These are phyloP conservation scores for Allolobophora icterica DNA, from an alignment of 2,888 invertebrate species.

Conservation along the genomic window DNA sequence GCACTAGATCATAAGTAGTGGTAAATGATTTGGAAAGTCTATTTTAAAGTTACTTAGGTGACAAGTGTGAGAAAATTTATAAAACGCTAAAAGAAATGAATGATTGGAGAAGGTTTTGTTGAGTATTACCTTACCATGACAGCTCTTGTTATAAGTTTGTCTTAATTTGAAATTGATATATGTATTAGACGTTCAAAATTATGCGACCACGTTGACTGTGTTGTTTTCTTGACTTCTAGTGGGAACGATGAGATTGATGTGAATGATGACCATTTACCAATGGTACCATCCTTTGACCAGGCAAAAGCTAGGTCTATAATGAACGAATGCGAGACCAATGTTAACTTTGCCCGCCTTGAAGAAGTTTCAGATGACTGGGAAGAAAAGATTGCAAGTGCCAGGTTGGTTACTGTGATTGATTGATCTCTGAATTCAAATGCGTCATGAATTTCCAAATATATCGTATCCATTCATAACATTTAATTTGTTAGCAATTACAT, in stretches of 20 bases:
- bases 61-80: too few species aligned
- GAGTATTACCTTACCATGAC: not conserved
- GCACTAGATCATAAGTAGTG: too few species aligned
- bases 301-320: slow-evolving; percentile 72
- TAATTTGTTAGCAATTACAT: not conserved
- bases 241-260: slow-evolving; percentile 49
- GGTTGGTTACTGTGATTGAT: not conserved
- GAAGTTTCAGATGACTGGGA: slow-evolving; percentile 75
- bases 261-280: slow-evolving; percentile 55
- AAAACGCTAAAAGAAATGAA: too few species aligned
- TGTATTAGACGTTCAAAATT: too few species aligned
- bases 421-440: not conserved
- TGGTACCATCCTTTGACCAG: slow-evolving; percentile 69
- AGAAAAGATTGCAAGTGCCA: slow-evolving; percentile 71
- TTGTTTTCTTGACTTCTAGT: slow-evolving; percentile 19
- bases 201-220: too few species aligned
- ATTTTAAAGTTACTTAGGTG: too few species aligned
- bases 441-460: not conserved
- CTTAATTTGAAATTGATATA: not conserved
- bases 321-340: slow-evolving; percentile 76
- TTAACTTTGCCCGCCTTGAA: slow-evolving; percentile 71
- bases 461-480: not conserved
- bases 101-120: too few species aligned
- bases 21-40: too few species aligned
- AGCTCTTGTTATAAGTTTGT: not conserved